These are phyloP conservation scores for Periphyllus acericola DNA, from an alignment of 2,888 invertebrate species.

Conservation along the genomic window DNA sequence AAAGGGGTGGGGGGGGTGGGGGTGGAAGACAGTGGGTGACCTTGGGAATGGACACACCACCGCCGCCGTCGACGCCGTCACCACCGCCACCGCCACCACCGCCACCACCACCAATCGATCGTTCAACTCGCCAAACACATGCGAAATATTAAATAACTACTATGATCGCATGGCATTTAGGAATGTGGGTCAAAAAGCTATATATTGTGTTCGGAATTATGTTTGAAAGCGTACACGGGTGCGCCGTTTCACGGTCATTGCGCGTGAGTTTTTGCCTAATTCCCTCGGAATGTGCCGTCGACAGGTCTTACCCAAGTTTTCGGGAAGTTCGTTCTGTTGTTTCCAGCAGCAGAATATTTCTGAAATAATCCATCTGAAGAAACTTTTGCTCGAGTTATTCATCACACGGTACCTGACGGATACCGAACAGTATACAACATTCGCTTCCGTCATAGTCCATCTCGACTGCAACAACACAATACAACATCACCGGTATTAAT, in stretches of 20 bases:
- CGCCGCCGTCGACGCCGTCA: too few relatives aligned
- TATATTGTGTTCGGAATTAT: not conserved
- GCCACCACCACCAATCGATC: constrained; percentile 45
- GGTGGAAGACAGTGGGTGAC: constrained; percentile 1
- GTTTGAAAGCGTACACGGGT: constrained; percentile 12
- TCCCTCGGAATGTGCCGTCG: not conserved
- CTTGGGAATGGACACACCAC: constrained; percentile 58
- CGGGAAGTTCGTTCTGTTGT: constrained; percentile 62
- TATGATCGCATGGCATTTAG: constrained; percentile 42
- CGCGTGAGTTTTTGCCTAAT: constrained; percentile 5
- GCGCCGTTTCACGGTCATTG: constrained; percentile 42
- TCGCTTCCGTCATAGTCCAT: constrained; percentile 62
- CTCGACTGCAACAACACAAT: constrained; percentile 55
- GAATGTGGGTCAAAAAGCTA: constrained; percentile 57
- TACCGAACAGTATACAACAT: constrained; percentile 61
- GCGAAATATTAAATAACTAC: constrained; percentile 59
- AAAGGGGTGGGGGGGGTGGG: not conserved
- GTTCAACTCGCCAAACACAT: constrained; percentile 58
- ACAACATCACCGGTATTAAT: not conserved
- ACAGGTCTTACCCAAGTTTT: constrained; percentile 60
- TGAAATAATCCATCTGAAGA: constrained; percentile 64
- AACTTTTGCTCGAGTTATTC: constrained; percentile 64
- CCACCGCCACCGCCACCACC: not conserved
- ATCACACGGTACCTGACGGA: constrained; percentile 63
- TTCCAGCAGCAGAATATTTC: constrained; percentile 64